Base-by-base conservation (phyloP, 2,113 vertebrate genomes). In the Sardina pilchardus region DNA sequence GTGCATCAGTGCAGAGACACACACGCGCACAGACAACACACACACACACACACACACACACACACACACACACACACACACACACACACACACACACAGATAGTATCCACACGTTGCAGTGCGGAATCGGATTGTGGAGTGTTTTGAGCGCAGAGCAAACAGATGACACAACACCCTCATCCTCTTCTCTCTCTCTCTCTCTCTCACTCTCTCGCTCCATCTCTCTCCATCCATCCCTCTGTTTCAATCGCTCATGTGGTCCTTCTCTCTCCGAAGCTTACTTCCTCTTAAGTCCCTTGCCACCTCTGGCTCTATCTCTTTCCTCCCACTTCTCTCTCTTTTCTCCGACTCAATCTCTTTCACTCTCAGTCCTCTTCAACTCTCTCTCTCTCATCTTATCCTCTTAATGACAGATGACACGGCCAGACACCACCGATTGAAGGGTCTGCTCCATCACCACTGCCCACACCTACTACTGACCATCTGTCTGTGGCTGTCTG, bases 41-140 rank as follows among this genome's bases (percentile, higher is more conserved):
- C 26, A 71, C 7, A 34, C 82, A 84, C 88, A 53, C 67, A 81
- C 44, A 48, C 71, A 84, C 14, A 82, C 78, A 81, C 81, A 86
- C 5, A 8, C 83, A 71, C 59, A 75, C 56, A n/a, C 56, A 59
- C 56, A n/a, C 24, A n/a, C 24, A 6, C 21, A n/a, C 56, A n/a
- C 56, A 59, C 24, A 59, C 56, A n/a, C 56, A 21, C 50, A 53
- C 50, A 53, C 16, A 19, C 16, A 56, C 16, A 19, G 17, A 56
- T 19, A 56, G 2, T 21, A 3, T 19, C 50, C 19, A 17, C 17
- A 63, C 50, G 16, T 53, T 14, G 2, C 50, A 53, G 16, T 63
- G 56, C 56, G n/a, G 24, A 63, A 63, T 63, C 21, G 4, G 56
- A 26, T 63, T n/a, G 21, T 24, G 56, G 7, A 63, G 56, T 6